Conservation (phyloP, 2,113 vertebrate genomes). For the Alaudala cheleensis region DNA sequence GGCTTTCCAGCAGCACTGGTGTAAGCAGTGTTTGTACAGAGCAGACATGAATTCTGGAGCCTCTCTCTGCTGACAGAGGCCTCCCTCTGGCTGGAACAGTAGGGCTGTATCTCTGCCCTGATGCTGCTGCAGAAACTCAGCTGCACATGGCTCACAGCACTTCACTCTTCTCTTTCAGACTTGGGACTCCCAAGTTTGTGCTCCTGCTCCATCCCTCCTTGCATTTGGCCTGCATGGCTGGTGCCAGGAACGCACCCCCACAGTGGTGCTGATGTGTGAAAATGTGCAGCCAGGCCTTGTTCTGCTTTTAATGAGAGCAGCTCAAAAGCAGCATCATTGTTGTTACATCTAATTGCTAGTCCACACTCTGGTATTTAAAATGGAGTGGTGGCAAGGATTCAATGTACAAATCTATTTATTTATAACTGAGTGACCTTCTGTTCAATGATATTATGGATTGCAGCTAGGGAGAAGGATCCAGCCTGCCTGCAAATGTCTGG, state of each 20-base stretch:
- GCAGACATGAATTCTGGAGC: background rate
- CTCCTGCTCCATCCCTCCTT: background rate
- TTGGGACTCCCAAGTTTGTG: background rate
- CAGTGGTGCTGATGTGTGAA: background rate
- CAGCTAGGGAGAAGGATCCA: background rate
- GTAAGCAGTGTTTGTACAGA: background rate
- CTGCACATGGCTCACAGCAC: background rate
- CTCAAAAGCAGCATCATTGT: background rate
- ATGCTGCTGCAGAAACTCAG: background rate
- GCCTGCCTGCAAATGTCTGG: background rate
- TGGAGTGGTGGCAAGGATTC: slow-evolving; percentile 17
- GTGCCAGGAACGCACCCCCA: background rate
- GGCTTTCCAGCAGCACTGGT: background rate
- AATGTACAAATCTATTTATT: slow-evolving; percentile 38
- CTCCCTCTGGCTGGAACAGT: background rate
- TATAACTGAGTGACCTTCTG: slow-evolving; percentile 43
- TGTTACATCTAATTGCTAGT: background rate
- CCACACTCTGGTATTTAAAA: background rate
- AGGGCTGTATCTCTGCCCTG: background rate
- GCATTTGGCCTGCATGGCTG: background rate
- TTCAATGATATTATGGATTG: background rate
- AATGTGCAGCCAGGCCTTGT: background rate
- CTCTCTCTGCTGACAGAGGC: background rate
- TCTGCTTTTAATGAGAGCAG: background rate
- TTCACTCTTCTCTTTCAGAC: background rate